phyloP scores from a whole-genome alignment of 2,888 invertebrate species.

The Peribatodes rhomboidaria region DNA sequence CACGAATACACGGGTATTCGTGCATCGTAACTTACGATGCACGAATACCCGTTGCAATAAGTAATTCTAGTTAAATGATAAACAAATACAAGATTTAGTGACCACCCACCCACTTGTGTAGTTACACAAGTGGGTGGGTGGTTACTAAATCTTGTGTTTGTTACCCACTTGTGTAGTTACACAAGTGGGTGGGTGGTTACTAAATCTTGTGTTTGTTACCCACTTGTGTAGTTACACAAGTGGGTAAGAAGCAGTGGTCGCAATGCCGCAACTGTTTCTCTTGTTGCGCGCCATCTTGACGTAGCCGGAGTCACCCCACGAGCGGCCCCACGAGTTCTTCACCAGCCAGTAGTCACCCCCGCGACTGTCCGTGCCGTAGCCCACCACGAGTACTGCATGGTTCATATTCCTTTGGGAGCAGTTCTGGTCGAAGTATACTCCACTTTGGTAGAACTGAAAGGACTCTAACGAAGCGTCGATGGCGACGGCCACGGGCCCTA shows the following conservation, averaged over 20 bases:
- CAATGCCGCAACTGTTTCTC: constrained; percentile 95
- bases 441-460: constrained; percentile 94
- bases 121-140: too few relatives aligned
- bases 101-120: too few relatives aligned
- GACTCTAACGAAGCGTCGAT: constrained; percentile 95
- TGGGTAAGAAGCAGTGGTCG: constrained; percentile 69
- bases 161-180: background rate
- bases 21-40: too few relatives aligned
- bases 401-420: constrained; percentile 84
- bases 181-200: too few relatives aligned
- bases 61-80: too few relatives aligned
- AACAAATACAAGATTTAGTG: too few relatives aligned
- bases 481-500: constrained; percentile 95
- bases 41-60: too few relatives aligned
- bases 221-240: background rate
- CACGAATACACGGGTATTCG: too few relatives aligned
- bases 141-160: too few relatives aligned
- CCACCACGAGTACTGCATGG: constrained; percentile 89
- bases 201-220: too few relatives aligned
- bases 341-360: constrained; percentile 94
- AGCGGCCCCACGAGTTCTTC: constrained; percentile 94
- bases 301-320: constrained; percentile 95
- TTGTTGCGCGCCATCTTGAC: constrained; percentile 95
- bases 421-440: constrained; percentile 92
- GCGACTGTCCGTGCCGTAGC: constrained; percentile 91